phyloP scores from a whole-genome alignment of 1,140 invertebrate species.

The Arctopsyche grandis region DNA sequence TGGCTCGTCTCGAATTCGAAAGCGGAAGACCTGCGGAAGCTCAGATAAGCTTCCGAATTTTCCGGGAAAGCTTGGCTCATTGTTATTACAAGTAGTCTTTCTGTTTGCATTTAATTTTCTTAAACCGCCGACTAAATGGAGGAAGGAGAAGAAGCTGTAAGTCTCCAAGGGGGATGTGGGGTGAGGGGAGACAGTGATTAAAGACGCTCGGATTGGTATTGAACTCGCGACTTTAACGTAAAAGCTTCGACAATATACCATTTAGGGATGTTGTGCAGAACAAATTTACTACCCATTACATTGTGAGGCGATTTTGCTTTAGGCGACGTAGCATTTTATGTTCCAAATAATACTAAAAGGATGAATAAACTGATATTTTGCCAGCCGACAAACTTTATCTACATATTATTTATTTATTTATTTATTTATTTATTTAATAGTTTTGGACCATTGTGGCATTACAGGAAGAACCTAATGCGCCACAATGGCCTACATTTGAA shows the following conservation, averaged over 20 bases:
- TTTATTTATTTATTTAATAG: no score
- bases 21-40: constrained; percentile 18
- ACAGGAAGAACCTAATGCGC: no score
- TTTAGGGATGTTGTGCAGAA: background rate
- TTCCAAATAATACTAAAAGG: no score
- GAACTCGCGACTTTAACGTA: background rate
- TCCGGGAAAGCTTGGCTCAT: constrained; percentile 45
- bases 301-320: no score
- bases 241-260: background rate
- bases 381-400: no score
- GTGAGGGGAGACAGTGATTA: constrained; percentile 37
- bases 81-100: constrained; percentile 52
- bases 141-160: constrained; percentile 20
- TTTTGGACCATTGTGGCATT: no score
- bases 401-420: no score
- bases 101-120: constrained; percentile 54
- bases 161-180: background rate
- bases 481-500: no score
- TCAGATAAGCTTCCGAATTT: constrained; percentile 41
- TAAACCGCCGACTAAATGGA: constrained; percentile 45
- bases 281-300: no score
- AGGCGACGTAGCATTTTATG: no score
- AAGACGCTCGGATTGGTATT: constrained; percentile 15
- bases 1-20: background rate
- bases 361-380: no score